A percentile compares a stretch with the other conserved stretches of the same genome.
phyloP scores from a whole-genome alignment of 2,113 vertebrate species.

The Mustelus asterias region DNA sequence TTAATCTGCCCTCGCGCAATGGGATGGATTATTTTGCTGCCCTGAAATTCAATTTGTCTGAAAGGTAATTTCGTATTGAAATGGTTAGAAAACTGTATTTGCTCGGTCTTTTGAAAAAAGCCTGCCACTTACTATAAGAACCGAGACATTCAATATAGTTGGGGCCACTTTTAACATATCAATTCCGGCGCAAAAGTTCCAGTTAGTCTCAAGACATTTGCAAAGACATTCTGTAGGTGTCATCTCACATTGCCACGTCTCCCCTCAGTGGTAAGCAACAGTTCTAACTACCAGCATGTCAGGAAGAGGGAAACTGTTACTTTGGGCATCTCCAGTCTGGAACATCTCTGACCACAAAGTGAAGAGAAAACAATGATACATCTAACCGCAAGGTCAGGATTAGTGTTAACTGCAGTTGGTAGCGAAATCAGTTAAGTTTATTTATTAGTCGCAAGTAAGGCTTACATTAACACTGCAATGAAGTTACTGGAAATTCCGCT shows the following conservation, averaged over 20 bases:
- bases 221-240: neutral
- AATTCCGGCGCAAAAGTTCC: neutral
- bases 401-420: neutral
- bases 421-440: neutral
- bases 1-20: neutral
- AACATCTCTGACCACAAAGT: neutral
- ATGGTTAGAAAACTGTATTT: neutral
- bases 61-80: neutral
- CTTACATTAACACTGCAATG: no score
- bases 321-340: no score
- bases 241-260: neutral
- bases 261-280: neutral
- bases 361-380: neutral
- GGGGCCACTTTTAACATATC: neutral
- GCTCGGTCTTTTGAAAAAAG: neutral
- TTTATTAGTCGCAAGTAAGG: no score
- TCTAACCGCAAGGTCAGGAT: neutral
- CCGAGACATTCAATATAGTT: neutral
- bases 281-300: neutral
- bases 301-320: neutral
- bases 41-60: constrained; percentile 18
- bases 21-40: neutral
- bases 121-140: neutral
- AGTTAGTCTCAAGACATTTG: neutral
- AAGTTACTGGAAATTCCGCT: no score